Evolutionary conservation across 2,888 invertebrate species (phyloP).

Genomic region (Drosophila melanocephala): DNA sequence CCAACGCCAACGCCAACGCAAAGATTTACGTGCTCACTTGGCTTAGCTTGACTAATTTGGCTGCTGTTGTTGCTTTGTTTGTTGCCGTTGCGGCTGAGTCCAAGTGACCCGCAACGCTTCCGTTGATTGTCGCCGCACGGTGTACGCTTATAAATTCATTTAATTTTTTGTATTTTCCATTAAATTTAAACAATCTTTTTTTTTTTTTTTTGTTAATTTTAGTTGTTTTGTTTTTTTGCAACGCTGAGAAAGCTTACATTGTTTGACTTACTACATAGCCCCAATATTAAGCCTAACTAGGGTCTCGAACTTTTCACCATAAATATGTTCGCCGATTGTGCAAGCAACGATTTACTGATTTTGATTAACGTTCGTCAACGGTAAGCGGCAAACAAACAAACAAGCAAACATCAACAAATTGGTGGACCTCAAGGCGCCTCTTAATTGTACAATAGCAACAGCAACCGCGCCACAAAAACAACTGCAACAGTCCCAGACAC

Average conservation of each 20-base stretch:
- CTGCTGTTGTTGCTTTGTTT: constrained; percentile 23
- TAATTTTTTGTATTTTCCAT: constrained; percentile 58
- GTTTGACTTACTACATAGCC: constrained; percentile 15
- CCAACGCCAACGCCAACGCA: constrained; percentile 46
- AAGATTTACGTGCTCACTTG: constrained; percentile 72
- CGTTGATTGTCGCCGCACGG: constrained; percentile 72
- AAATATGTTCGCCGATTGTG: constrained; percentile 55
- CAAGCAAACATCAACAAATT: constrained; percentile 44
- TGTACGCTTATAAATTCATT: constrained; percentile 66
- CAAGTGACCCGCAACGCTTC: constrained; percentile 77
- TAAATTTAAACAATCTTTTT: constrained; percentile 47
- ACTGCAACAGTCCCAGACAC: constrained; percentile 17
- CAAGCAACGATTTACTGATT: constrained; percentile 63
- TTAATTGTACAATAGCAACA: constrained; percentile 63
- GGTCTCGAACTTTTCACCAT: constrained; percentile 36
- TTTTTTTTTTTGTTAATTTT: constrained; percentile 32
- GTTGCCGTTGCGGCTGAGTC: constrained; percentile 23
- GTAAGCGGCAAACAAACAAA: constrained; percentile 46
- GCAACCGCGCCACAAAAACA: constrained; percentile 24
- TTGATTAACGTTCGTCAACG: constrained; percentile 59
- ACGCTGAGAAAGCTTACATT: constrained; percentile 64
- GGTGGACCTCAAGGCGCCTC: constrained; percentile 51
- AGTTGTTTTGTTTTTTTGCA: constrained; percentile 37
- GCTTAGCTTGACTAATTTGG: constrained; percentile 72
- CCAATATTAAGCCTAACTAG: constrained; percentile 14